These are phyloP conservation scores for Ptilodon capucinus DNA, from an alignment of 2,888 invertebrate genomes.

Conservation along the genomic window DNA sequence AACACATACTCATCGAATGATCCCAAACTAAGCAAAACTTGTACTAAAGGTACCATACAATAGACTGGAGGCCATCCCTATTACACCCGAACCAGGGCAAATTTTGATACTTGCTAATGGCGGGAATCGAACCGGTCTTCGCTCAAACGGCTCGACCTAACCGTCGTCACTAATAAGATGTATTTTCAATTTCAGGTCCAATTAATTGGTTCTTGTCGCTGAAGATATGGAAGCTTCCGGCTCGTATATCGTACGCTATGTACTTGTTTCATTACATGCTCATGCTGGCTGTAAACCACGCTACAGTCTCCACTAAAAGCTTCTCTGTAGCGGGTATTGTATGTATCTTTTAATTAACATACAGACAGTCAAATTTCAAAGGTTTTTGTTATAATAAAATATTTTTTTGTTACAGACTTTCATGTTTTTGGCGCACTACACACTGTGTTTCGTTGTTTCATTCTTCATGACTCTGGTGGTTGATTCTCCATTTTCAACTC, in stretches of 20 bases:
- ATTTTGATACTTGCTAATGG: too few relatives aligned
- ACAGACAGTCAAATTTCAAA: too few relatives aligned
- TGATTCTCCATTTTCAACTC: conserved; percentile 23
- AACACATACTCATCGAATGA: too few relatives aligned
- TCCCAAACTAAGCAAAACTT: too few relatives aligned
- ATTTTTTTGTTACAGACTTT: conserved; percentile 11
- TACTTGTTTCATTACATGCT: conserved; percentile 73
- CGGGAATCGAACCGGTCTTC: too few relatives aligned
- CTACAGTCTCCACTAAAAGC: conserved; percentile 28
- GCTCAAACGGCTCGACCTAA: too few relatives aligned
- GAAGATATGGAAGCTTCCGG: conserved; percentile 71
- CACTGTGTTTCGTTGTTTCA: conserved; percentile 11
- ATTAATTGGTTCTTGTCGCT: conserved; percentile 73
- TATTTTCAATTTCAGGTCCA: conserved; percentile 49
- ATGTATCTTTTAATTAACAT: conserved; percentile 20
- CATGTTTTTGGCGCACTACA: conserved; percentile 26
- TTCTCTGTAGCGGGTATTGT: conserved; percentile 37
- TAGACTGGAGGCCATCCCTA: too few relatives aligned
- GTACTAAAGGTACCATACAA: too few relatives aligned
- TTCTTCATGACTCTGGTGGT: conserved; percentile 16
- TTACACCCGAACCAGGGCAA: too few relatives aligned
- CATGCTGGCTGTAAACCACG: conserved; percentile 35
- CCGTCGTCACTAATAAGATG: background rate
- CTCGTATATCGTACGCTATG: conserved; percentile 80
- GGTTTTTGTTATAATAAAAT: background rate